Evolutionary conservation across 2,888 invertebrate genomes (phyloP).

Genomic region (Lycocerus yunnanus): DNA sequence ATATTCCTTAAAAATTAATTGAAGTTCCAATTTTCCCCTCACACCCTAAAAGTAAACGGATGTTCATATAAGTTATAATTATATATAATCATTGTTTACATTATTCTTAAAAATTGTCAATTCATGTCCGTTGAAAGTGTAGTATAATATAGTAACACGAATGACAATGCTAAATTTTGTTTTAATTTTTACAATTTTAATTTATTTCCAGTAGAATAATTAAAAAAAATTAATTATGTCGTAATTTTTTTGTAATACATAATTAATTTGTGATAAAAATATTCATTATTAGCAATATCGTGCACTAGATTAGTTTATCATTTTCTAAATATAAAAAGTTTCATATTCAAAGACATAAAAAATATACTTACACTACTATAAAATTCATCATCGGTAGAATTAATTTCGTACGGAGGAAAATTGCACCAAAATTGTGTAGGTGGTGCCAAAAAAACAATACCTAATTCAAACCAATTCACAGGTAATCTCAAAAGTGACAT

Average conservation of each 20-base stretch:
- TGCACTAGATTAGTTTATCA: neutral
- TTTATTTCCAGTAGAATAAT: no score
- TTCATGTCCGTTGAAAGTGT: neutral
- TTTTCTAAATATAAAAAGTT: neutral
- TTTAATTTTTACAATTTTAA: neutral
- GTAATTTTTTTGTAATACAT: neutral
- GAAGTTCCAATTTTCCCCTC: neutral
- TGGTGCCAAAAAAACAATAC: constrained; percentile 66
- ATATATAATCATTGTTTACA: neutral
- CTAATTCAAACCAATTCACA: constrained; percentile 65
- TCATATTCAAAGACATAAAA: neutral
- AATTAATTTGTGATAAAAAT: neutral
- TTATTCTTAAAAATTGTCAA: neutral
- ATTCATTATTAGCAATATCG: neutral
- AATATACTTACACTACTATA: constrained; percentile 31
- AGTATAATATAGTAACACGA: neutral
- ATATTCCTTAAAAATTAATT: neutral
- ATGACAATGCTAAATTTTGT: neutral
- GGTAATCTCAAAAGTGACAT: constrained; percentile 65
- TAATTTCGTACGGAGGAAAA: constrained; percentile 42
- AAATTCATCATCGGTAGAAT: constrained; percentile 57
- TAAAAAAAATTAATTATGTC: neutral
- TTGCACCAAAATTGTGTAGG: constrained; percentile 64
- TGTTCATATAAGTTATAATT: neutral
- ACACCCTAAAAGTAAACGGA: neutral